Base-by-base conservation (phyloP, 2,888 invertebrate species). In the Chironomus tentans region DNA sequence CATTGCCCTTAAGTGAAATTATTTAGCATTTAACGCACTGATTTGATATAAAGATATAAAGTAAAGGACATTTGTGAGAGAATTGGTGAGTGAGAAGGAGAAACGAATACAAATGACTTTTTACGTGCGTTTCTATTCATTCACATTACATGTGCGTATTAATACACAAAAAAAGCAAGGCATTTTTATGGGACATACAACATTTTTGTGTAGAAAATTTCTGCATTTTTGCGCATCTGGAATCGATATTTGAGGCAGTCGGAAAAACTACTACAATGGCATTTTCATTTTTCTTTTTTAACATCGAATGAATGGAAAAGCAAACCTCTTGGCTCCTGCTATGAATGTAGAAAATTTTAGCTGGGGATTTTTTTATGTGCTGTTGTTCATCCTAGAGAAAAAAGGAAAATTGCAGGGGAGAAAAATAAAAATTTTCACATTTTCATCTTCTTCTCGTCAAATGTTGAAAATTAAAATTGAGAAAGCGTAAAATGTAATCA, bases 221-320 rank as follows among this genome's bases (percentile, higher is more conserved):
- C 47, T 72, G 72, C 72, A 72, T 50, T 72, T 68, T 72, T 72
- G 72, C 72, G 72, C 72, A 72, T 72, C 72, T 72, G 56, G 50
- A 72, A 72, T 72, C 72, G 50, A 72, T 72, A 72, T 22, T 72
- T 50, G 72, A 61, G 61, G 72, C 72, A 72, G 72, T 28, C 28
- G 62, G 15, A 21, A 62, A 62, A 72, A 72, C 72, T 72, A 72
- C 72, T 72, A 72, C 72, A 70, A 50, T 15, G 70, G 70, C 70
- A 50, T 50, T 69, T 47, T 28, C 69, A n/a, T 28, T 38, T 38
- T 38, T 38, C 38, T 10, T 38, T 2, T 38, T 38, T 38, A 6
- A 4, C 28, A 28, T 38, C 1, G 28, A 28, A 10, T 38, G 38
- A 7, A 10, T 38, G 38, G 0, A 1, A 10, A 10, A 38, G 38